A percentile compares a stretch with the other conserved stretches of the same genome.
phyloP scores from a whole-genome alignment of 64 coral and sea anemone species.

The Platygyra sinensis region DNA sequence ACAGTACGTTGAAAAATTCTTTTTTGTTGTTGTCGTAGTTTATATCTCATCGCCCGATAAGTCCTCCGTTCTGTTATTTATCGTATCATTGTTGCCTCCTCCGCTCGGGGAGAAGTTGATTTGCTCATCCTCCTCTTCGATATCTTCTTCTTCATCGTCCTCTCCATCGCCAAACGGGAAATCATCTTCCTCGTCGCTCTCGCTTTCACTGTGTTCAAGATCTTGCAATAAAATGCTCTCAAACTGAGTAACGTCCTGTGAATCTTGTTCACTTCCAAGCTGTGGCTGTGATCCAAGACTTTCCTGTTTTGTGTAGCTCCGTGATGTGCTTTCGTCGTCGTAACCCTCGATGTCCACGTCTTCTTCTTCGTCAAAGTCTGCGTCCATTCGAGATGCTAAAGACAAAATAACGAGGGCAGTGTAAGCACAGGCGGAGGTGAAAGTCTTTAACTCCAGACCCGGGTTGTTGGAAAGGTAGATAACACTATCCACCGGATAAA shows the following conservation, averaged over 20 bases:
- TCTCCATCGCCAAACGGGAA: conserved; percentile 99
- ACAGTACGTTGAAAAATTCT: not conserved
- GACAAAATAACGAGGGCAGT: not conserved
- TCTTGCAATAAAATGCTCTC: conserved; percentile 95
- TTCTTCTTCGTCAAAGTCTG: conserved; percentile 68
- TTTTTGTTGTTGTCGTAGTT: not conserved
- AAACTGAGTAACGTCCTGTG: conserved; percentile 62
- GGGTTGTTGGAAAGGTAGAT: too few species aligned
- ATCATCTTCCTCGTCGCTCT: conserved; percentile 93
- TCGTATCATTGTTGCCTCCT: not conserved
- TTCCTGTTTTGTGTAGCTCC: conserved; percentile 34
- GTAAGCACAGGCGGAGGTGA: not conserved
- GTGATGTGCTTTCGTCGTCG: conserved; percentile 35
- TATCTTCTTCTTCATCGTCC: conserved; percentile 89
- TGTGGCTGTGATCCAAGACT: conserved; percentile 41
- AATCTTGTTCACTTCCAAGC: conserved; percentile 34
- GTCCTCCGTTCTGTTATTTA: not conserved
- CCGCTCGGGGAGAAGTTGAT: conserved; percentile 6
- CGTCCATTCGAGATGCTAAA: conserved; percentile 23
- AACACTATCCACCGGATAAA: too few species aligned
- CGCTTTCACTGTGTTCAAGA: conserved; percentile 91
- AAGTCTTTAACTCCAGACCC: too few species aligned
- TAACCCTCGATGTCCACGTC: conserved; percentile 80
- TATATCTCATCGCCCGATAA: conserved; percentile 9
- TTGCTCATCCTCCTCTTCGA: conserved; percentile 71